These are phyloP conservation scores for Lagorchestes hirsutus DNA, from an alignment of 2,797 vertebrate species.

Conservation along the genomic window DNA sequence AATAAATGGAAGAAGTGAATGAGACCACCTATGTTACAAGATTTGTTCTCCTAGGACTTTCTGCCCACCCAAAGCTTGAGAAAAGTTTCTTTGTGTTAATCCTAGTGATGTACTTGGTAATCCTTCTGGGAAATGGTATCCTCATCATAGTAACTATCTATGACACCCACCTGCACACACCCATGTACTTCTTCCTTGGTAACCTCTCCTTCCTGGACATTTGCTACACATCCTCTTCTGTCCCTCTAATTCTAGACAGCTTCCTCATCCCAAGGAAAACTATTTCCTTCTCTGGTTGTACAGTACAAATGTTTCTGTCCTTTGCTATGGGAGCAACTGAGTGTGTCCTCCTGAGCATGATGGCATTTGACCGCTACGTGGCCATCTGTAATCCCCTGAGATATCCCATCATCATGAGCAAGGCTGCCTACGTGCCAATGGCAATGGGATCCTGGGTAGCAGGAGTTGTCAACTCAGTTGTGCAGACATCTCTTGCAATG, in stretches of 20 bases:
- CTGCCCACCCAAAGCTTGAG: constrained; percentile 64
- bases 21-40: neutral
- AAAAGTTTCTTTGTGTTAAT: constrained; percentile 69
- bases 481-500: constrained; percentile 57
- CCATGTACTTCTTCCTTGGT: constrained; percentile 80
- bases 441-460: neutral
- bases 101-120: constrained; percentile 58
- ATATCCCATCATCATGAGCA: constrained; percentile 70
- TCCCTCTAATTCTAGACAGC: constrained; percentile 71
- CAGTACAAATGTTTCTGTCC: constrained; percentile 73
- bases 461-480: neutral
- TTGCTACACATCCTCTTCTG: constrained; percentile 69
- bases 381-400: constrained; percentile 75
- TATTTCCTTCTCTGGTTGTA: constrained; percentile 58
- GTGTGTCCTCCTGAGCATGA: constrained; percentile 76
- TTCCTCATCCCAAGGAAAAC: constrained; percentile 63
- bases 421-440: constrained; percentile 25
- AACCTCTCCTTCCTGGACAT: constrained; percentile 79
- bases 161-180: constrained; percentile 55
- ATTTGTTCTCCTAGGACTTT: constrained; percentile 77
- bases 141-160: constrained; percentile 72
- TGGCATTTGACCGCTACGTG: constrained; percentile 75
- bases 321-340: constrained; percentile 74
- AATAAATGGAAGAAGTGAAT: constrained; percentile 62
- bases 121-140: constrained; percentile 67